Conservation (phyloP, 1,140 invertebrate genomes). For the Popillia japonica region DNA sequence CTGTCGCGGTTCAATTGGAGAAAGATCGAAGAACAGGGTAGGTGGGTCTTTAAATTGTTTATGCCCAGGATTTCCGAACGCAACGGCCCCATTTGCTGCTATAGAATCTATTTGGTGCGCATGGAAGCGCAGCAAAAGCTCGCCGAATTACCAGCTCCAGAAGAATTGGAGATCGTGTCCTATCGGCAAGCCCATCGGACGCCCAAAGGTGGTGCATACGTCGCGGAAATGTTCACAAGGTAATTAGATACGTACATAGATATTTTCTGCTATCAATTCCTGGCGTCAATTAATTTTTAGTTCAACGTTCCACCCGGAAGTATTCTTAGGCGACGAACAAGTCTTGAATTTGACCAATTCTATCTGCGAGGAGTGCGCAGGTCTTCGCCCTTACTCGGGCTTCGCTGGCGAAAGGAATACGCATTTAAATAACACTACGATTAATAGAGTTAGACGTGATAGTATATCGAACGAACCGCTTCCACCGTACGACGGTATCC, state of each 20-base stretch:
- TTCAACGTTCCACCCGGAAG: conserved; percentile 65
- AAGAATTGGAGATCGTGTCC: conserved; percentile 71
- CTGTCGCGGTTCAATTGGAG: conserved; percentile 74
- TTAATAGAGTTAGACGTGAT: conserved; percentile 52
- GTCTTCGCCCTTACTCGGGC: conserved; percentile 61
- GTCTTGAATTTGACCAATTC: conserved; percentile 60
- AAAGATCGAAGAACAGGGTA: conserved; percentile 72
- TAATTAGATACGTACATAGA: no score
- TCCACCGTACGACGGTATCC: conserved; percentile 71
- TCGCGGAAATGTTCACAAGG: conserved; percentile 83
- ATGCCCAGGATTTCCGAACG: conserved; percentile 80
- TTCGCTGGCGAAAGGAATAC: conserved; percentile 51
- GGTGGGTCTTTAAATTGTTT: conserved; percentile 75
- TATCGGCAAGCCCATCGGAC: conserved; percentile 77
- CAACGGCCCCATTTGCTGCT: conserved; percentile 88
- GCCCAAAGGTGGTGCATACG: conserved; percentile 73
- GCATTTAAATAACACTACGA: conserved; percentile 39
- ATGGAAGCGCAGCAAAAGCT: conserved; percentile 71
- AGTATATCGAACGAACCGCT: conserved; percentile 52
- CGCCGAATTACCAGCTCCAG: conserved; percentile 71
- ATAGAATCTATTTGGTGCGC: conserved; percentile 80
- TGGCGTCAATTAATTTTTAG: conserved; percentile 58
- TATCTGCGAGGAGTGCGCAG: conserved; percentile 64
- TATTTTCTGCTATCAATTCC: no score
- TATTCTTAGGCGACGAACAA: conserved; percentile 74